Percentiles rank a stretch among this genome's conserved stretches.
Evolutionary conservation across 2,888 invertebrate genomes (phyloP).

Genomic region (Heteromyza rotundicornis): DNA sequence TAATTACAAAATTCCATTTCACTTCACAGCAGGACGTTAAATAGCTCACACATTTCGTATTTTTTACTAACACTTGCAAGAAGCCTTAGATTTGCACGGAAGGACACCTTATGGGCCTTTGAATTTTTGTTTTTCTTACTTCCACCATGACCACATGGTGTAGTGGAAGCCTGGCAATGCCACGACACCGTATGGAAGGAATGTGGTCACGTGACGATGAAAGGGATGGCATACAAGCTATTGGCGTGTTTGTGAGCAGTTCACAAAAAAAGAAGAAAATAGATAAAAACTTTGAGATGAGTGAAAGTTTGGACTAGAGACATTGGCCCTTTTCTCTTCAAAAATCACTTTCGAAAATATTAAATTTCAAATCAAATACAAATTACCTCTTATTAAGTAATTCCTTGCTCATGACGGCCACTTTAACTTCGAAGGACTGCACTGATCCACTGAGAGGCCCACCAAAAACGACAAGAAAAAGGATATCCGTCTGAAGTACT

Average conservation of each 20-base stretch:
- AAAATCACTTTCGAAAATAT: background rate
- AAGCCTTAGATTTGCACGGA: background rate
- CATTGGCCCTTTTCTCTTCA: background rate
- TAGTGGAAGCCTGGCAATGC: too few species aligned
- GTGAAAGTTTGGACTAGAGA: too few species aligned
- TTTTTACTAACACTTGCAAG: background rate
- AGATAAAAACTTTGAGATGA: background rate
- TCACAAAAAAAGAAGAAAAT: background rate
- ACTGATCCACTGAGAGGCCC: too few species aligned
- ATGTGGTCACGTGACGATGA: background rate
- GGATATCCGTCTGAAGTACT: background rate
- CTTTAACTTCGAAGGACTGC: too few species aligned
- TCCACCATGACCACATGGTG: constrained; percentile 1
- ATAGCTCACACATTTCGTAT: too few species aligned
- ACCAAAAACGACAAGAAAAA: background rate
- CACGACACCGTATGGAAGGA: too few species aligned
- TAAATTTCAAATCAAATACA: background rate
- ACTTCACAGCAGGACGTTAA: constrained; percentile 20
- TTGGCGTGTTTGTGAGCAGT: background rate
- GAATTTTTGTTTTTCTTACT: background rate
- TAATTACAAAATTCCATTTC: constrained; percentile 22
- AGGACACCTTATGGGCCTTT: background rate
- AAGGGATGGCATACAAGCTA: too few species aligned
- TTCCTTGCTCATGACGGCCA: background rate
- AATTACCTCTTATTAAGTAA: background rate